phyloP scores from a whole-genome alignment of 37 sponge, comb jelly and placozoan species.

The Beroe forskalii region DNA sequence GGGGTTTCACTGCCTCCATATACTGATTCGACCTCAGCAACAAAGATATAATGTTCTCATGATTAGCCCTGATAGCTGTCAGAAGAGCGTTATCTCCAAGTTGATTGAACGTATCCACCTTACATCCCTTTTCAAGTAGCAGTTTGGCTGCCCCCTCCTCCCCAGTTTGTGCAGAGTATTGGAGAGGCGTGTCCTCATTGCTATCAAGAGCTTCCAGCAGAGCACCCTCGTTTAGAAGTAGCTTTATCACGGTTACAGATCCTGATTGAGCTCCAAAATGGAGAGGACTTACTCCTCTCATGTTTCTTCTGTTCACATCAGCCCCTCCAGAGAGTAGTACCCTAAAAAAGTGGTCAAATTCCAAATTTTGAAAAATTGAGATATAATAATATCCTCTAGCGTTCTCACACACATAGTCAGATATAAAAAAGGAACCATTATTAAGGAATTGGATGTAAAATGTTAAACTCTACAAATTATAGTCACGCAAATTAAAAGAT shows the following conservation, averaged over 20 bases:
- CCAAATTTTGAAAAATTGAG: no score
- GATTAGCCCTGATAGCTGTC: neutral
- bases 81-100: neutral
- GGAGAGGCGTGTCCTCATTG: slow-evolving; percentile 21
- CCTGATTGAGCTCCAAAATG: slow-evolving; percentile 16
- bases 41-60: slow-evolving; percentile 23
- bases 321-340: no score
- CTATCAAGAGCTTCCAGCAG: neutral
- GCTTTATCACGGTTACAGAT: neutral
- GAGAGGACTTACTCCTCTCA: neutral
- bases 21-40: neutral
- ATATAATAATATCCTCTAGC: no score
- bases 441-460: no score
- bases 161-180: neutral
- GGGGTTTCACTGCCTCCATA: neutral
- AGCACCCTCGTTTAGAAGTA: neutral
- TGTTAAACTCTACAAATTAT: no score
- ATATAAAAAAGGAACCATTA: no score
- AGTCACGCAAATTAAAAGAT: no score
- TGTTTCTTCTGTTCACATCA: neutral
- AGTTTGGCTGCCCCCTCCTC: neutral
- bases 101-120: neutral
- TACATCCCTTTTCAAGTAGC: no score
- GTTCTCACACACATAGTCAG: no score
- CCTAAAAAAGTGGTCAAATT: no score